These are phyloP conservation scores for Pollachius pollachius DNA, from an alignment of 2,113 vertebrate genomes.

Conservation along the genomic window DNA sequence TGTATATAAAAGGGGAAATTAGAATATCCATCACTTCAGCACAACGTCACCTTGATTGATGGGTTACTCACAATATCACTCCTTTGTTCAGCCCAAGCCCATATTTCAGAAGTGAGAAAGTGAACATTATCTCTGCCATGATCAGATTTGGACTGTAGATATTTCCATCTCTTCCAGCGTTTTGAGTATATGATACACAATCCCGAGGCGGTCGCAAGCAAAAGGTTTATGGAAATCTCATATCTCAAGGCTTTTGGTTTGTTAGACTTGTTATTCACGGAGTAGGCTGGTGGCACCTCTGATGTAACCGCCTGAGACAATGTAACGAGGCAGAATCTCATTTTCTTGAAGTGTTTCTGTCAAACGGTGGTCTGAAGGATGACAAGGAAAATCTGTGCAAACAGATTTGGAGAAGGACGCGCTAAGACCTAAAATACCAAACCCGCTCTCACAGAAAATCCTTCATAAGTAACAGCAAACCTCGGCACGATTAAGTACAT, in stretches of 20 bases:
- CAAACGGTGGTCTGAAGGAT: slow-evolving; percentile 66
- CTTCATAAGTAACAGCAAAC: slow-evolving; percentile 63
- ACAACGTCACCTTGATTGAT: slow-evolving; percentile 70
- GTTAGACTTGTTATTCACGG: slow-evolving; percentile 65
- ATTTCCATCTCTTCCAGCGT: slow-evolving; percentile 66
- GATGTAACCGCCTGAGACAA: slow-evolving; percentile 67
- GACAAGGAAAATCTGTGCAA: slow-evolving; percentile 71
- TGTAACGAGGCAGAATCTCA: slow-evolving; percentile 69
- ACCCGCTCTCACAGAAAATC: slow-evolving; percentile 57
- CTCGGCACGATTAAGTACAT: slow-evolving; percentile 30
- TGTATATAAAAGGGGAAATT: slow-evolving; percentile 73
- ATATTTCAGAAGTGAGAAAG: slow-evolving; percentile 65
- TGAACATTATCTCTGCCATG: slow-evolving; percentile 70
- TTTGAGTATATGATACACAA: slow-evolving; percentile 66
- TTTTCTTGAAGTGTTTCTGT: slow-evolving; percentile 69
- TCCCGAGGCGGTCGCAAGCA: slow-evolving; percentile 54
- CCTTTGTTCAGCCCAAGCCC: slow-evolving; percentile 57
- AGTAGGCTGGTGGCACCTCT: slow-evolving; percentile 67
- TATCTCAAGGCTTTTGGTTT: slow-evolving; percentile 65
- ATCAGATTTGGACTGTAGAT: slow-evolving; percentile 70
- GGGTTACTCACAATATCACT: slow-evolving; percentile 68
- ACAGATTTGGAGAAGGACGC: slow-evolving; percentile 71
- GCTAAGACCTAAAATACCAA: slow-evolving; percentile 70
- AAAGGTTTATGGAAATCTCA: slow-evolving; percentile 71
- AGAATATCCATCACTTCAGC: slow-evolving; percentile 73